Conservation (phyloP, 2,888 invertebrate species). For the Drosophila mayaguana region DNA sequence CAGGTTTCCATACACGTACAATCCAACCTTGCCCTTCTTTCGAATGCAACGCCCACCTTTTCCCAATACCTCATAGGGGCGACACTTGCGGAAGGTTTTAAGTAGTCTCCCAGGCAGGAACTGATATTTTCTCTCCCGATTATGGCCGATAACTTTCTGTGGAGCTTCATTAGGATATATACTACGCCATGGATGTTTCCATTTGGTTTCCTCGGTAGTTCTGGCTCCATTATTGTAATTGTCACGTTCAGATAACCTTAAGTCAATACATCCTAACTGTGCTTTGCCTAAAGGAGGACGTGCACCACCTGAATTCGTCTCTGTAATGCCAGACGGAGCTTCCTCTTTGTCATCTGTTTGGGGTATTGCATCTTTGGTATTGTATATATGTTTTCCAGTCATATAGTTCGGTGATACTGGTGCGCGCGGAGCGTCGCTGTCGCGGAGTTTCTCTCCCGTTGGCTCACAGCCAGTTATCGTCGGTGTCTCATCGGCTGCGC, state of each 20-base stretch:
- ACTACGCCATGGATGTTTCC: no score
- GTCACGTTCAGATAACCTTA: no score
- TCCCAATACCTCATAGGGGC: conserved; percentile 48
- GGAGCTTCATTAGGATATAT: no score
- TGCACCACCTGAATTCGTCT: no score
- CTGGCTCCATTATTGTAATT: no score
- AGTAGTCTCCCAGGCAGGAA: conserved; percentile 52
- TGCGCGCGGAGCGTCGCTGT: accelerated
- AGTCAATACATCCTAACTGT: no score
- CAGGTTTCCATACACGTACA: conserved; percentile 34
- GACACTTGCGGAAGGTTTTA: conserved; percentile 17
- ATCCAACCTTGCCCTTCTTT: conserved; percentile 35
- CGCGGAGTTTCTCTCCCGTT: not conserved
- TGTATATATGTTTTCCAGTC: conserved; percentile 10
- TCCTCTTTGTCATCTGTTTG: no score
- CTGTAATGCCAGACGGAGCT: no score
- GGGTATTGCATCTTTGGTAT: not conserved
- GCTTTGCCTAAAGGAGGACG: no score
- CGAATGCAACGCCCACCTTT: conserved; percentile 49
- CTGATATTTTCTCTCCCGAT: conserved; percentile 18
- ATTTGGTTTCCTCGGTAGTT: no score
- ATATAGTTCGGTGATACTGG: conserved; percentile 18
- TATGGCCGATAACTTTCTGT: conserved; percentile 20
- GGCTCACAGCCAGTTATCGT: conserved; percentile 30
- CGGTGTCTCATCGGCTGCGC: conserved; percentile 7